Evolutionary conservation across 2,113 vertebrate genomes (phyloP).

Genomic region (Naja naja): DNA sequence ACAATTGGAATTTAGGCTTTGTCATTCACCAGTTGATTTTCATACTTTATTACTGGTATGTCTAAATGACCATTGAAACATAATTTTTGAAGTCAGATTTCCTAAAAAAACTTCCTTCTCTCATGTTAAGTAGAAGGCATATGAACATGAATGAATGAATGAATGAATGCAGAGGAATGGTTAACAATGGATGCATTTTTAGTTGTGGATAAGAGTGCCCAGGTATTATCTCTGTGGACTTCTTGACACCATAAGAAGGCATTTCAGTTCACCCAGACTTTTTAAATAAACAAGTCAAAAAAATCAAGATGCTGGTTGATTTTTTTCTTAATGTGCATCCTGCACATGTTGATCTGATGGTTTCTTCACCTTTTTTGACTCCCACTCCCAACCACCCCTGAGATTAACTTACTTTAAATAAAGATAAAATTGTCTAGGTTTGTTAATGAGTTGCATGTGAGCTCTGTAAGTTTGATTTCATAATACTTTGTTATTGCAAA

Average conservation of each 20-base stretch:
- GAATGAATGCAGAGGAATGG: not conserved
- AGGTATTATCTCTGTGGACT: not conserved
- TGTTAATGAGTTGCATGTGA: not conserved
- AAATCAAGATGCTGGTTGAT: not conserved
- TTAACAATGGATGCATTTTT: not conserved
- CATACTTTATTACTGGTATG: not conserved
- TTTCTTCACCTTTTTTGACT: not conserved
- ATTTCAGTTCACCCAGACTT: not conserved
- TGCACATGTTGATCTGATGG: not conserved
- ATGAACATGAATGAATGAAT: not conserved
- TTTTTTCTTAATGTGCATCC: not conserved
- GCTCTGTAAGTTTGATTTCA: not conserved
- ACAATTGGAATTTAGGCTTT: not conserved
- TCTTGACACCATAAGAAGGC: not conserved
- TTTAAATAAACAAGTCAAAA: not conserved
- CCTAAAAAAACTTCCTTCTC: not conserved
- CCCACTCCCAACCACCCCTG: not conserved
- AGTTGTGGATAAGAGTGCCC: not conserved
- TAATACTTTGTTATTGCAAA: not conserved
- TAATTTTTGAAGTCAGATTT: not conserved
- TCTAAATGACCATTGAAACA: not conserved
- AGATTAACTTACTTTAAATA: not conserved
- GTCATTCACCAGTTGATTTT: not conserved
- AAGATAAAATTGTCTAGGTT: not conserved
- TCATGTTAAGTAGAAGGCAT: not conserved